Base-by-base conservation (phyloP, 2,113 vertebrate species). In the Rhinolophus ferrumequinum region DNA sequence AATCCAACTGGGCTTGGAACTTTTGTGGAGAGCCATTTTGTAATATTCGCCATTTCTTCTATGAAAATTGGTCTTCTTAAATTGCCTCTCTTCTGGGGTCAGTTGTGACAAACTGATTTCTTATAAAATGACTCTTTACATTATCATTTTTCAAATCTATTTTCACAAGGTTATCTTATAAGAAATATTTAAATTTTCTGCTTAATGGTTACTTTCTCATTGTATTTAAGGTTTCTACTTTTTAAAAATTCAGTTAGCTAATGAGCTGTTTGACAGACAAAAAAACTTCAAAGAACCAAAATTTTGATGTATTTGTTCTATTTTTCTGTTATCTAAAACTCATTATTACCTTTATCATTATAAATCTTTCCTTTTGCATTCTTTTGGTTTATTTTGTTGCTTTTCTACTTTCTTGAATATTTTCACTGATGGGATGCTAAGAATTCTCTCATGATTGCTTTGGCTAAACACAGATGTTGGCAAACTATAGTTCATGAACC, bases 311-410 rank as follows among this genome's bases (percentile, higher is more conserved):
- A 44, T 66, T 69, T 70, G 16, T 87, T 88, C 15, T 81, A 18
- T 50, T 64, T 73, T 73, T 62, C 33, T 52, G 41, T 73, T 81
- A 72, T 18, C 6, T 62, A 62, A 64, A 72, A 66, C 15, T 16
- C 47, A 72, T 15, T 26, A 47, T 50, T 90, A 70, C 15, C 44
- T 60, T 33, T 4, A 52, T 26, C 24, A 80, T 50, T 33, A 73
- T 47, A 77, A 76, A 52, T 77, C 64, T 69, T 88, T 44, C n/a
- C 92, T 88, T 82, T 66, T 81, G 44, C 47, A 56, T 89, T 82
- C n/a, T 64, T 80, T 81, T 58, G 21, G 9, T 69, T 88, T 82
- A 62, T 62, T 73, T 81, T 77, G 21, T 44, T 79, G 52, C 50
- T 69, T 87, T 69, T 62, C 44, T 73, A 52, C 28, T n/a, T 64